Evolutionary conservation across 2,888 invertebrate genomes (phyloP).

Genomic region (Pseudococcus jackbeardsleyi): DNA sequence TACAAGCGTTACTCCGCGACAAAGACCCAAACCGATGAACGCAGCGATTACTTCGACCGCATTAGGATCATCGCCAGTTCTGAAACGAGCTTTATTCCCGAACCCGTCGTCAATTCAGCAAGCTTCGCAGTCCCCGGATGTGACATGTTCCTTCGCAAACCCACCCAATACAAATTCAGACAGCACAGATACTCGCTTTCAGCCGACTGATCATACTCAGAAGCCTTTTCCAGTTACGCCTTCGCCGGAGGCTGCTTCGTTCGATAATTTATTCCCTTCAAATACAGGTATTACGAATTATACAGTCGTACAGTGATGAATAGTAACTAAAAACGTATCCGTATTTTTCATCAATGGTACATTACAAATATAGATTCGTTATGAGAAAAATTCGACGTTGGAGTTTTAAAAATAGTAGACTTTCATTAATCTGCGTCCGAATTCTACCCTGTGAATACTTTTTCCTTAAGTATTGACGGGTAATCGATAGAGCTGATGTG

Average conservation of each 20-base stretch:
- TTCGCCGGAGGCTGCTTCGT: conserved; percentile 30
- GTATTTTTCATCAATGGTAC: background rate
- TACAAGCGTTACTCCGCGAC: conserved; percentile 86
- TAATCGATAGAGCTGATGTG: background rate
- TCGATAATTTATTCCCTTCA: conserved; percentile 60
- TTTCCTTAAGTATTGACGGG: background rate
- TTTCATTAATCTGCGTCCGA: conserved; percentile 19
- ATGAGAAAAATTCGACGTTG: background rate
- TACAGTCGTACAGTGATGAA: background rate
- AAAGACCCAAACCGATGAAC: conserved; percentile 77
- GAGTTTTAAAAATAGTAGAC: background rate
- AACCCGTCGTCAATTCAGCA: conserved; percentile 60
- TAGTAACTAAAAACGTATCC: background rate
- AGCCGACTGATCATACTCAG: conserved; percentile 55
- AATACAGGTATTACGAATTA: conserved; percentile 55
- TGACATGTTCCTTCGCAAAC: conserved; percentile 30
- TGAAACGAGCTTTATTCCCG: conserved; percentile 65
- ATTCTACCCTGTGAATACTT: background rate
- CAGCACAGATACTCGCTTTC: conserved; percentile 44
- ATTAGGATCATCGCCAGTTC: conserved; percentile 67
- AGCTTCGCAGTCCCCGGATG: conserved; percentile 65
- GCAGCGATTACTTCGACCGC: conserved; percentile 65
- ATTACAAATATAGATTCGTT: background rate
- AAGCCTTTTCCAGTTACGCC: conserved; percentile 43
- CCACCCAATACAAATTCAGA: background rate